Base-by-base conservation (phyloP, 2,797 vertebrate genomes). In the Xiphorhynchus erythropygius region DNA sequence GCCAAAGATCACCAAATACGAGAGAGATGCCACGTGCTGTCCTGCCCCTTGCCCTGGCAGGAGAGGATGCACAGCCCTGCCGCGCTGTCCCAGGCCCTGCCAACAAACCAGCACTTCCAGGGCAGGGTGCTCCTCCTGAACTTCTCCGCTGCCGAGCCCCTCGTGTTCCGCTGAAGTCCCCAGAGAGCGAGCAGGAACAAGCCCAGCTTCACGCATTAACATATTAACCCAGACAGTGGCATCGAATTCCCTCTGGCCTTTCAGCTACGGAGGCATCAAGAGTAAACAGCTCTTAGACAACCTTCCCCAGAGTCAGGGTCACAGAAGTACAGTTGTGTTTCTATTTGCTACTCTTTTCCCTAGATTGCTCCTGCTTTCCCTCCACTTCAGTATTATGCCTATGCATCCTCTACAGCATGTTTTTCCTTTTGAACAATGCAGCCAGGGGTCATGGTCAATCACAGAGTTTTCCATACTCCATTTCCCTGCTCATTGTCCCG, bases 151-250 rank as follows among this genome's bases (percentile, higher is more conserved):
- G 23, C 30, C 7, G 0, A 0, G 11, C 5, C 23, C 41, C 42
- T 69, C 0, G 0, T 1, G 0, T 44, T n/a, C 33, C 55, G 49
- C 39, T 6, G 0, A 32, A 50, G 24, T 7, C n/a, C 22, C 25
- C 28, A 27, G 30, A 50, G 1, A 68, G 11, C 0, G 0, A 84
- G 35, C 47, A 47, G 42, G 59, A 93, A 65, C 5, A 11, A 87
- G 11, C 32, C 37, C 52, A 65, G 18, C 27, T 60, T 74, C 8
- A 3, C 6, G 5, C 32, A 39, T 56, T 57, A 60, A 3, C 41
- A 44, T 30, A 59, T 32, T 9, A 10, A 47, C 13, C 32, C 25
- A 10, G 0, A 3, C 1, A 62, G 18, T 3, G 14, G 4, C 11
- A 59, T 0, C 62, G 30, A 69, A 63, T 63, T 87, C 63, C 23